Conservation (phyloP, 2,113 vertebrate genomes). For the Hepsetus odoe region DNA sequence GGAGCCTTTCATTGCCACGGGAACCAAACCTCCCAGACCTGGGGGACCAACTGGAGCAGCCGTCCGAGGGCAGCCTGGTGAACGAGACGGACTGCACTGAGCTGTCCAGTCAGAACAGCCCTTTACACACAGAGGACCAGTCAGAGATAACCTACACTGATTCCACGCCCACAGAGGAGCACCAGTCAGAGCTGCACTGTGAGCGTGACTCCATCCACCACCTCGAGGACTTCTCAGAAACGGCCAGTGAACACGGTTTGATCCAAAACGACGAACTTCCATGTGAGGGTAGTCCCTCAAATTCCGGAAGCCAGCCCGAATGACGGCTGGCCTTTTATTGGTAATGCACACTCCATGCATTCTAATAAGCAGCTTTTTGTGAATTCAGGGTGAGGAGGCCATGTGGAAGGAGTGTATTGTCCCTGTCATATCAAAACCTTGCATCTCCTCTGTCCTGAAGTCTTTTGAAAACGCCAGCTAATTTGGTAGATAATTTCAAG, state of each 20-base stretch:
- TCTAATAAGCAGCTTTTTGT: conserved; percentile 30
- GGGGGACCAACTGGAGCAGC: conserved; percentile 65
- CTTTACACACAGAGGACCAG: conserved; percentile 50
- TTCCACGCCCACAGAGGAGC: conserved; percentile 69
- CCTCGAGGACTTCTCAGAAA: conserved; percentile 65
- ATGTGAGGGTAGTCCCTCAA: not conserved
- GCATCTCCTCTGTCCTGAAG: not conserved
- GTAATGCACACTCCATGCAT: conserved; percentile 39
- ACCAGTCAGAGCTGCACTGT: conserved; percentile 72
- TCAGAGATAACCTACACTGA: conserved; percentile 63
- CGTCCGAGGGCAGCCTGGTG: conserved; percentile 65
- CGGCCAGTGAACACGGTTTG: conserved; percentile 68
- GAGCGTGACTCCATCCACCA: conserved; percentile 74
- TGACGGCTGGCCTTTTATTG: conserved; percentile 36
- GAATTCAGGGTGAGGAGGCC: conserved; percentile 28
- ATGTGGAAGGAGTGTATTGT: not conserved
- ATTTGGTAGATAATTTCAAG: too few species aligned
- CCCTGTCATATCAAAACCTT: not conserved
- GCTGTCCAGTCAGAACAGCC: conserved; percentile 53
- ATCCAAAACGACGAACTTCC: conserved; percentile 25
- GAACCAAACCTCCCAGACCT: conserved; percentile 83
- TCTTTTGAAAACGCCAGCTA: not conserved
- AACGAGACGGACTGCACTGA: conserved; percentile 58
- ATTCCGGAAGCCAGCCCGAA: conserved; percentile 23
- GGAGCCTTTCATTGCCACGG: conserved; percentile 84